These are phyloP conservation scores for Geotrupes spiniger DNA, from an alignment of 2,888 invertebrate species.

Conservation along the genomic window DNA sequence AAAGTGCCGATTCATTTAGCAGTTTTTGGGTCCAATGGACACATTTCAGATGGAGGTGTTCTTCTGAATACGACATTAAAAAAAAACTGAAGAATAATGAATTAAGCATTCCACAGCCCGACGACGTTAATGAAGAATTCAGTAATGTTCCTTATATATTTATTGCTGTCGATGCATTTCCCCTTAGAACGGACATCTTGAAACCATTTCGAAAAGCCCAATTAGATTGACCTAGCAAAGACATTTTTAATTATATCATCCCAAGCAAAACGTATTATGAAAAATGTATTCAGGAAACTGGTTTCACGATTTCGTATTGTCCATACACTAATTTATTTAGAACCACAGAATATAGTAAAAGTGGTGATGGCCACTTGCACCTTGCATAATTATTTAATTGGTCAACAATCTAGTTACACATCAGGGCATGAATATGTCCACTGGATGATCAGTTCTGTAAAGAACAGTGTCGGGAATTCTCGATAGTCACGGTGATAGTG, in stretches of 20 bases:
- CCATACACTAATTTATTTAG: conserved; percentile 15
- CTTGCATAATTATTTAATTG: conserved; percentile 21
- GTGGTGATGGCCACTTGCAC: conserved; percentile 24
- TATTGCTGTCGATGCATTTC: conserved; percentile 19
- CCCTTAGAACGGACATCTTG: conserved; percentile 20
- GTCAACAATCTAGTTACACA: conserved; percentile 7
- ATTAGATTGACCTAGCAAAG: conserved; percentile 15
- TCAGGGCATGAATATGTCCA: no score
- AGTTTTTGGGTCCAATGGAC: conserved; percentile 24
- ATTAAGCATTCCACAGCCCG: conserved; percentile 16
- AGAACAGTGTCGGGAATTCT: no score
- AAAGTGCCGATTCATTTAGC: conserved; percentile 26
- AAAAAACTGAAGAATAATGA: conserved; percentile 14
- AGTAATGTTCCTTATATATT: conserved; percentile 18
- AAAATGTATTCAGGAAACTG: background rate
- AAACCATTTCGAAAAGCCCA: conserved; percentile 28
- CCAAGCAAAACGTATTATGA: no score
- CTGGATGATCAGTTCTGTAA: no score
- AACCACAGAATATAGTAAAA: conserved; percentile 23
- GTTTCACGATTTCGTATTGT: no score
- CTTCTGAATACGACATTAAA: conserved; percentile 22
- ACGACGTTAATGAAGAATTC: conserved; percentile 4
- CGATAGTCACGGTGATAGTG: no score
- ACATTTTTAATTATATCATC: background rate
- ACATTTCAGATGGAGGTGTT: conserved; percentile 24